Percentiles rank a stretch among this genome's conserved stretches.
Evolutionary conservation across 2,888 invertebrate genomes (phyloP).

Genomic region (Dasypogon diadema): DNA sequence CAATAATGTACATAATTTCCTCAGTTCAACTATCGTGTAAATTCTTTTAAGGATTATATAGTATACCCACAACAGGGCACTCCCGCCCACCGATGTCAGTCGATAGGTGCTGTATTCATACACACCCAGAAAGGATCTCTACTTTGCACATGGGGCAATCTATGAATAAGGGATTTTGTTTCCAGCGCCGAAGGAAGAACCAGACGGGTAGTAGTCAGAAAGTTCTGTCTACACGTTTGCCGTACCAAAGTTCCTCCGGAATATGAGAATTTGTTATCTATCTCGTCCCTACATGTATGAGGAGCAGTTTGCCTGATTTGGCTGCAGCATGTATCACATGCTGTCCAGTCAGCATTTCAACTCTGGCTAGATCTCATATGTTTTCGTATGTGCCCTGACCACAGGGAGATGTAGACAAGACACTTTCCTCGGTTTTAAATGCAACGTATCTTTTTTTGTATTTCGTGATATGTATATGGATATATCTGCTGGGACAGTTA

Average conservation of each 20-base stretch:
- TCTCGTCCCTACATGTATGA: slow-evolving; percentile 5
- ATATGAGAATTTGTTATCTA: slow-evolving; percentile 38
- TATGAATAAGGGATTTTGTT: slow-evolving; percentile 44
- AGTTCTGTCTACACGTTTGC: slow-evolving; percentile 43
- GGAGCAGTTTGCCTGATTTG: slow-evolving; percentile 6
- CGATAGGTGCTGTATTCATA: not conserved
- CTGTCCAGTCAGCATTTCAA: slow-evolving; percentile 28
- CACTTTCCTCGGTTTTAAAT: slow-evolving; percentile 5
- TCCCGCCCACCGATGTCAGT: not conserved
- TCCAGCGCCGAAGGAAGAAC: slow-evolving; percentile 6
- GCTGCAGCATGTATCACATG: slow-evolving; percentile 31
- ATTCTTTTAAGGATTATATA: slow-evolving; percentile 45
- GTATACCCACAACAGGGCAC: slow-evolving; percentile 31
- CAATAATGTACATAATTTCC: slow-evolving; percentile 42
- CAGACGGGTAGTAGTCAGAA: slow-evolving; percentile 32
- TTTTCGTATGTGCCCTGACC: not conserved
- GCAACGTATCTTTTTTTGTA: not conserved
- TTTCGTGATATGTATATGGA: too few species aligned
- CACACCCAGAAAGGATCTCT: not conserved
- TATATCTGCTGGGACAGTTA: not conserved
- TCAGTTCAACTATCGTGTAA: slow-evolving; percentile 40
- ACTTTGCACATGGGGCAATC: slow-evolving; percentile 35
- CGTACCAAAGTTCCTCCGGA: slow-evolving; percentile 22
- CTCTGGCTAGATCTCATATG: slow-evolving; percentile 7
- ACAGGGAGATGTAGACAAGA: slow-evolving; percentile 16